Conservation (phyloP, 2,113 vertebrate species). For the Glaucidium brasilianum region DNA sequence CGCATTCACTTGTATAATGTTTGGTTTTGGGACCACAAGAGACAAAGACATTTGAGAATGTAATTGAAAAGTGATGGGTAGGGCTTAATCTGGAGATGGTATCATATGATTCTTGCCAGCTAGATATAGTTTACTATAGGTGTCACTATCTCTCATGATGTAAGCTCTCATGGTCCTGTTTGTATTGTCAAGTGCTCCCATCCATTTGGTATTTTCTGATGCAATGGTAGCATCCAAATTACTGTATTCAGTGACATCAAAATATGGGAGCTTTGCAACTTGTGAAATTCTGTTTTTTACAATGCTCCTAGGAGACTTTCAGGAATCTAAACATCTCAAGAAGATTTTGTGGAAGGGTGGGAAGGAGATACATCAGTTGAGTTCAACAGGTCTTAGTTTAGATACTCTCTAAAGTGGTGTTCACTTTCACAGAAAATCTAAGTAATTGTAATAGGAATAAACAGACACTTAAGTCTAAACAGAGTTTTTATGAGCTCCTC, state of each 20-base stretch:
- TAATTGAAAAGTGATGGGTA: not conserved
- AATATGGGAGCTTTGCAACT: not conserved
- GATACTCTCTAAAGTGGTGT: not conserved
- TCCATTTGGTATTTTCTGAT: not conserved
- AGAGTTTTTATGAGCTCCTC: not conserved
- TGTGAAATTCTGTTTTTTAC: not conserved
- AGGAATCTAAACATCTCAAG: not conserved
- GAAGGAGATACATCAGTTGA: not conserved
- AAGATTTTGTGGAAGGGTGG: not conserved
- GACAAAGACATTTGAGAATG: not conserved
- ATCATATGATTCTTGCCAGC: not conserved
- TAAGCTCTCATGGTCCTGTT: not conserved
- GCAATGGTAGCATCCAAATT: not conserved
- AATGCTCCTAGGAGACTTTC: not conserved
- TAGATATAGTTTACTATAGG: not conserved
- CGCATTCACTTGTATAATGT: rapidly evolving
- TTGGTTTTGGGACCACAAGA: not conserved
- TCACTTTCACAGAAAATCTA: not conserved
- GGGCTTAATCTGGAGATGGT: not conserved
- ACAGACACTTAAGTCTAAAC: not conserved
- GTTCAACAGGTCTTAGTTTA: not conserved
- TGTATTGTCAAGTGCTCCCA: not conserved
- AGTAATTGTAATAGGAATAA: not conserved
- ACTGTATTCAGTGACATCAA: not conserved
- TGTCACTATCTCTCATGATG: rapidly evolving